Evolutionary conservation across 2,113 vertebrate species (phyloP).

Genomic region (Fregetta grallaria): DNA sequence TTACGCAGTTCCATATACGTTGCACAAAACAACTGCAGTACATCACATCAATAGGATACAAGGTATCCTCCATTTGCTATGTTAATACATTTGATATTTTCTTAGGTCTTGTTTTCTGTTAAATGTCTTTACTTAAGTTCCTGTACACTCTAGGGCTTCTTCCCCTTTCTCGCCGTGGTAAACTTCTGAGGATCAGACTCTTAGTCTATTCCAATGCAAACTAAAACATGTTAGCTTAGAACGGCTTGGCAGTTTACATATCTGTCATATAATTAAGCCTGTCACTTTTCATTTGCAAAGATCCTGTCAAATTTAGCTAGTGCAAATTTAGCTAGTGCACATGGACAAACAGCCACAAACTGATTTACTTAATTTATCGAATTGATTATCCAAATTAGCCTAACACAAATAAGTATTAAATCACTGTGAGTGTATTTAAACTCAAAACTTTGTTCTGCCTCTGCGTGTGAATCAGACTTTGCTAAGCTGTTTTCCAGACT

Average conservation of each 20-base stretch:
- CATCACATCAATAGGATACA: background rate
- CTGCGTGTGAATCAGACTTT: background rate
- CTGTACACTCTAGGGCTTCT: background rate
- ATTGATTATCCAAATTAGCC: background rate
- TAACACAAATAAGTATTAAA: background rate
- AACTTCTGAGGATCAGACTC: background rate
- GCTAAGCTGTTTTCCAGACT: background rate
- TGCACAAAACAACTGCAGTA: background rate
- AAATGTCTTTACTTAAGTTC: background rate
- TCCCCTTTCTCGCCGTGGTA: background rate
- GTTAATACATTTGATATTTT: background rate
- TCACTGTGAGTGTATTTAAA: background rate
- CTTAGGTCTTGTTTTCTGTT: background rate
- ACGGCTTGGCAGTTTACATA: background rate
- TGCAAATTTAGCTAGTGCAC: background rate
- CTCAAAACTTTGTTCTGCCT: background rate
- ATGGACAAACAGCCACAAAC: background rate
- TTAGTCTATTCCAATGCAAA: background rate
- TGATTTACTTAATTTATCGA: background rate
- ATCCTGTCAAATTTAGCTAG: background rate
- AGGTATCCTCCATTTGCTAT: background rate
- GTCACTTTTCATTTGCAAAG: background rate
- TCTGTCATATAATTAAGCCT: background rate
- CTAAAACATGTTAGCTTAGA: background rate
- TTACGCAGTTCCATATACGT: background rate